A percentile compares a stretch with the other conserved stretches of the same genome.
Evolutionary conservation across 2,888 invertebrate species (phyloP).

Genomic region (Mesorhabditis belari): DNA sequence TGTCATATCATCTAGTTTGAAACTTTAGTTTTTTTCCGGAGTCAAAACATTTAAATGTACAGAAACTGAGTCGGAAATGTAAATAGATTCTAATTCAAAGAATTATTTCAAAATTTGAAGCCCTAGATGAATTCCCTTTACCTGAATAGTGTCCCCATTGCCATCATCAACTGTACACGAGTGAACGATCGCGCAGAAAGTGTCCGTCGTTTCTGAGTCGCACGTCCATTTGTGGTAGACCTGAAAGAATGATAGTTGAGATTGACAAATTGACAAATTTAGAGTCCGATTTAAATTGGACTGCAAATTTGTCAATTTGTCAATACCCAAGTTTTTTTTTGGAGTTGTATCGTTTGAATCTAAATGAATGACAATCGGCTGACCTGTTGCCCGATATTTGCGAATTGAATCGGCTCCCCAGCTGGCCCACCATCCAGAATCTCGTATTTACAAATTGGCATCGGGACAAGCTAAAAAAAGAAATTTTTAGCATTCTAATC

Average conservation of each 20-base stretch:
- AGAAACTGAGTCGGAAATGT: too few relatives aligned
- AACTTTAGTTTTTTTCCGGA: too few relatives aligned
- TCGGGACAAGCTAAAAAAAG: constrained; percentile 37
- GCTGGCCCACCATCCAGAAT: constrained; percentile 46
- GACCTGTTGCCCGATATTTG: constrained; percentile 42
- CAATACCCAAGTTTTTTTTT: too few relatives aligned
- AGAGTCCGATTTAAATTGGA: too few relatives aligned
- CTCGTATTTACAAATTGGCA: constrained; percentile 47
- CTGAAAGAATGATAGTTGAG: neutral
- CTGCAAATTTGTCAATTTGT: too few relatives aligned
- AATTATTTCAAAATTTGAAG: neutral
- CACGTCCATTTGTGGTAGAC: constrained; percentile 46
- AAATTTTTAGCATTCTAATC: too few relatives aligned
- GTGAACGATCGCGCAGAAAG: constrained; percentile 42
- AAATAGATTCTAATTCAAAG: too few relatives aligned
- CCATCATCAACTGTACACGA: constrained; percentile 44
- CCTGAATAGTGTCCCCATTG: constrained; percentile 30
- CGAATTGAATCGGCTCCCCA: constrained; percentile 43
- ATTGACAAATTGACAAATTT: neutral
- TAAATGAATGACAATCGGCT: neutral
- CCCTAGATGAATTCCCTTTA: neutral
- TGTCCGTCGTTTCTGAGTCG: constrained; percentile 39
- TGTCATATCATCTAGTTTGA: too few relatives aligned
- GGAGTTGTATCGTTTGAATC: too few relatives aligned
- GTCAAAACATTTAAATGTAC: too few relatives aligned